Conservation (phyloP, 2,113 vertebrate genomes). For the Anhinga anhinga region DNA sequence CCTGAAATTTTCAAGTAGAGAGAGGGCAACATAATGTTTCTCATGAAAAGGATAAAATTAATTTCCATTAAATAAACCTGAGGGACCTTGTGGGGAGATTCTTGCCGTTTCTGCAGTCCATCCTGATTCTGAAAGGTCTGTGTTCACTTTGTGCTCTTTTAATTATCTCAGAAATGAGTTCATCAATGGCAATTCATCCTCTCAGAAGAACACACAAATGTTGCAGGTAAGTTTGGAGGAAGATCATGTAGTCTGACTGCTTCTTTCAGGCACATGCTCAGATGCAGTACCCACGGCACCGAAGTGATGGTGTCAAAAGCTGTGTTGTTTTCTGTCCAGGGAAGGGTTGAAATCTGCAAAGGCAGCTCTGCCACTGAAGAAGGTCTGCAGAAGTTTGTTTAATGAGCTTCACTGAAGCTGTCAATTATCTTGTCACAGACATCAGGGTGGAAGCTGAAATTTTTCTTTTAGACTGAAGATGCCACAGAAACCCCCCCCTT, state of each 20-base stretch:
- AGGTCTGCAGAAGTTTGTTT: background rate
- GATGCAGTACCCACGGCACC: background rate
- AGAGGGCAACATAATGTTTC: background rate
- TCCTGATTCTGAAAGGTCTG: background rate
- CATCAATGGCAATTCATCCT: background rate
- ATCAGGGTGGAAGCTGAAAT: background rate
- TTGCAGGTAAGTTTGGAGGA: background rate
- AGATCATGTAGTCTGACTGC: background rate
- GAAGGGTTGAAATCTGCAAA: background rate
- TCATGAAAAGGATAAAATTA: background rate
- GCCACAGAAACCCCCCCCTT: background rate
- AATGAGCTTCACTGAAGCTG: background rate
- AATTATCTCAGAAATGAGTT: background rate
- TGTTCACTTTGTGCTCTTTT: background rate
- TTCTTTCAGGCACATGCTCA: background rate
- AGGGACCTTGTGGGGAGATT: background rate
- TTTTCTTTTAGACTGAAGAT: background rate
- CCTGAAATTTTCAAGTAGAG: background rate
- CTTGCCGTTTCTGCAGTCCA: background rate
- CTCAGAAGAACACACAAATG: background rate
- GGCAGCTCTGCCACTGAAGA: background rate
- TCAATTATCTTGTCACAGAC: background rate
- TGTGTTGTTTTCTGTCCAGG: background rate
- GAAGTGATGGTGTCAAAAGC: background rate
- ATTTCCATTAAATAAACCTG: background rate